Percentiles rank a stretch among this genome's conserved stretches.
Conservation (phyloP, 2,888 invertebrate species). For the Caenorhabditis plicata region DNA sequence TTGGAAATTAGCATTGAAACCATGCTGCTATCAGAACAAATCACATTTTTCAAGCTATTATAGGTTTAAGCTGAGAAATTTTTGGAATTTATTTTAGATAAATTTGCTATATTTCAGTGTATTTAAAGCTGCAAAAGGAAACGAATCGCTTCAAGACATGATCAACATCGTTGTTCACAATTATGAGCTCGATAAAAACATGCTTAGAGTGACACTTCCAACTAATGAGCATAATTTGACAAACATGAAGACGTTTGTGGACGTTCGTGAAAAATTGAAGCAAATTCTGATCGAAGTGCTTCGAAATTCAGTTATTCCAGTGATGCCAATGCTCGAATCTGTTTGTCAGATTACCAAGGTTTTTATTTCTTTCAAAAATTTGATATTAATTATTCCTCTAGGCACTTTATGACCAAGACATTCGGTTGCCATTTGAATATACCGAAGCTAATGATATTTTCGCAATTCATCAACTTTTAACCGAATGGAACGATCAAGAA, state of each 20-base stretch:
- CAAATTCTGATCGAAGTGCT: constrained; percentile 32
- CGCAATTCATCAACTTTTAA: constrained; percentile 26
- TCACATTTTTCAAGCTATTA: no score
- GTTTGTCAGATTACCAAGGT: constrained; percentile 31
- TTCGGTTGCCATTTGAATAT: constrained; percentile 34
- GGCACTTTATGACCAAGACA: constrained; percentile 13
- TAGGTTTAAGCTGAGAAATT: no score
- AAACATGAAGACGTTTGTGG: constrained; percentile 16
- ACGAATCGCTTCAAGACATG: constrained; percentile 38
- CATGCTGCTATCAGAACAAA: no score
- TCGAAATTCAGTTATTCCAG: constrained; percentile 25
- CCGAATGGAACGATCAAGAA: constrained; percentile 35
- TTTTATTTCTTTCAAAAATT: no score
- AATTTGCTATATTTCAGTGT: constrained; percentile 21
- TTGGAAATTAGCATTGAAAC: no score
- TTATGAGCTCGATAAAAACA: constrained; percentile 29
- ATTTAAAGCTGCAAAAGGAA: constrained; percentile 35
- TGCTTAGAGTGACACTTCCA: constrained; percentile 29
- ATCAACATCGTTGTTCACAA: constrained; percentile 36
- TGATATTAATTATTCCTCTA: no score
- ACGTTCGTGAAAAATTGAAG: constrained; percentile 30
- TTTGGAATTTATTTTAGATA: no score
- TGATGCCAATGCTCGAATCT: constrained; percentile 26
- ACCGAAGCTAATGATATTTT: constrained; percentile 29
- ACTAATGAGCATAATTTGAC: constrained; percentile 14